Evolutionary conservation across 2,888 invertebrate genomes (phyloP).

Genomic region (Diaprepes abbreviatus): DNA sequence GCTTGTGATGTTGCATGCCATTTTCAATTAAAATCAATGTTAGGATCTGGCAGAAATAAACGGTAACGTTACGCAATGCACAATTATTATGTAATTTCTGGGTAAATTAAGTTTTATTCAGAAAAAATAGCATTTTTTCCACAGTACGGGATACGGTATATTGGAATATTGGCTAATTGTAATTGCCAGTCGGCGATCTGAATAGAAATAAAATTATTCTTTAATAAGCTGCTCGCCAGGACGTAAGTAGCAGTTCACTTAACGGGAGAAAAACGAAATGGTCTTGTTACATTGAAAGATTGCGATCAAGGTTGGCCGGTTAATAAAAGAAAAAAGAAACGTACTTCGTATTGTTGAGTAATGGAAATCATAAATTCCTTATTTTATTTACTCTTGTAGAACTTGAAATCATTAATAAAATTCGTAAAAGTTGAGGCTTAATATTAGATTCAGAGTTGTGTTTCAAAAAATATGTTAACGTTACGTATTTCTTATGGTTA

Average conservation of each 20-base stretch:
- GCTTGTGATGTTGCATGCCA: too few species aligned
- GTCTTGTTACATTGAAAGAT: slow-evolving; percentile 27
- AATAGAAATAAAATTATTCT: slow-evolving; percentile 8
- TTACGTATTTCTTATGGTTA: too few species aligned
- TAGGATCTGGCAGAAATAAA: background rate
- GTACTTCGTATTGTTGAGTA: background rate
- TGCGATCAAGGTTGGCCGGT: slow-evolving; percentile 33
- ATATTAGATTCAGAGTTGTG: too few species aligned
- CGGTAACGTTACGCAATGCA: background rate
- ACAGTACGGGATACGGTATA: background rate
- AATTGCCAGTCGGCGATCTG: slow-evolving; percentile 1
- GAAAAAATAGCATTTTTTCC: background rate
- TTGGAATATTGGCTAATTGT: slow-evolving; percentile 11
- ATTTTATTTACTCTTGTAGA: too few species aligned
- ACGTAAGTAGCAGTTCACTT: slow-evolving; percentile 17
- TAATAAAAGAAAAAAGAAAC: slow-evolving; percentile 9
- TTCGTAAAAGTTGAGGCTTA: too few species aligned
- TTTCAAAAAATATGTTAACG: too few species aligned
- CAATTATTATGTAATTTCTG: background rate
- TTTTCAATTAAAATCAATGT: slow-evolving; percentile 1
- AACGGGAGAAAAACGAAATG: slow-evolving; percentile 5
- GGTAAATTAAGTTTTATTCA: background rate
- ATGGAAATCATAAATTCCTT: too few species aligned
- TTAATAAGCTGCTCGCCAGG: background rate
- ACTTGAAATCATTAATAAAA: too few species aligned